These are phyloP conservation scores for Palythoa heliodiscus DNA, from an alignment of 92 coral and sea anemone species.

Conservation along the genomic window DNA sequence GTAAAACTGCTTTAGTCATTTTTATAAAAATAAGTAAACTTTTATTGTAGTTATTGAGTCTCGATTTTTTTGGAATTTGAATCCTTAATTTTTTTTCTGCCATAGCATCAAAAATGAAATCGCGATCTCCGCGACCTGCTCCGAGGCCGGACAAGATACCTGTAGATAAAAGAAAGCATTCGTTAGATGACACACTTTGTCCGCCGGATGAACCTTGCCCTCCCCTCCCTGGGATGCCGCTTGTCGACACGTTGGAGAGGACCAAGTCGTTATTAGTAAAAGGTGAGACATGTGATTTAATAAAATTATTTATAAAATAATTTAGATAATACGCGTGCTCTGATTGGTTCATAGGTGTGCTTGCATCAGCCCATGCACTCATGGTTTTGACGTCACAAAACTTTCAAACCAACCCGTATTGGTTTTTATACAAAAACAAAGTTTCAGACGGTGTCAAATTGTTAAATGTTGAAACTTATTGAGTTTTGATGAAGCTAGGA, in stretches of 20 bases:
- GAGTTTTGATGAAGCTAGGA: no score
- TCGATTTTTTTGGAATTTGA: neutral
- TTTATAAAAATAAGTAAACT: neutral
- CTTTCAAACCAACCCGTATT: no score
- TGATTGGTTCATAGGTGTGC: no score
- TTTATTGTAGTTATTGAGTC: neutral
- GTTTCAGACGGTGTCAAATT: no score
- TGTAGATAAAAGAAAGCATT: constrained; percentile 8
- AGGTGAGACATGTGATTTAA: neutral
- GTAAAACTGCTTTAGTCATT: no score
- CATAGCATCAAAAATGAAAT: neutral
- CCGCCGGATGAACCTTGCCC: constrained; percentile 45
- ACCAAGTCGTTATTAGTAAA: constrained; percentile 10
- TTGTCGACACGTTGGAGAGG: constrained; percentile 40
- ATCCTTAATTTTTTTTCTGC: neutral
- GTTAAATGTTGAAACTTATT: no score
- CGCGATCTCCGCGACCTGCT: constrained; percentile 40
- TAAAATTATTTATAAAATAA: no score
- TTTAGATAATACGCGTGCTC: no score
- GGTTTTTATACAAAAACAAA: no score
- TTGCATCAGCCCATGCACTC: no score
- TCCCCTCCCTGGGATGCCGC: constrained; percentile 46
- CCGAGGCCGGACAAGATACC: constrained; percentile 21
- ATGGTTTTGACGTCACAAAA: no score
- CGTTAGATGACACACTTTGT: constrained; percentile 7